Evolutionary conservation across 2,797 vertebrate genomes (phyloP).

Genomic region (Galago senegalensis): DNA sequence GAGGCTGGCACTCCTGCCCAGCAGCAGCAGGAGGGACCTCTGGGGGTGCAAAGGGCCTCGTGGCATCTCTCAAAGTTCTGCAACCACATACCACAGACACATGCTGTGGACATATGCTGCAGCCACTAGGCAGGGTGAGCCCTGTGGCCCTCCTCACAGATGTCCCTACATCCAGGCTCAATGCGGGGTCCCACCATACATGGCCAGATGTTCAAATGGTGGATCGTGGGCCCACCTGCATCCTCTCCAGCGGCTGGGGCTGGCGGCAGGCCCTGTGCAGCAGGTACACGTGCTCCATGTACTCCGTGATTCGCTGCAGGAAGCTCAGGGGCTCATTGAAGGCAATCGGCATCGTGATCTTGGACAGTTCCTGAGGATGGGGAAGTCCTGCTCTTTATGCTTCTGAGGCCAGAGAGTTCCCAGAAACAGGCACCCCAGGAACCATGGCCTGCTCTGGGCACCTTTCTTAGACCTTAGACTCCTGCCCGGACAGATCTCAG

Average conservation of each 20-base stretch:
- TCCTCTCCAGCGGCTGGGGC: conserved; percentile 93
- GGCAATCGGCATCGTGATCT: conserved; percentile 98
- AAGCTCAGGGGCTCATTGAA: conserved; percentile 99
- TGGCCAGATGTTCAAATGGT: neutral
- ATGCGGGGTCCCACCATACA: accelerated
- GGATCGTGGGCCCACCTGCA: conserved; percentile 92
- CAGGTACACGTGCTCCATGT: conserved; percentile 99
- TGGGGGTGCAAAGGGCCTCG: neutral
- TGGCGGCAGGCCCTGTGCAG: conserved; percentile 94
- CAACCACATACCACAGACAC: neutral
- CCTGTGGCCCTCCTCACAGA: neutral
- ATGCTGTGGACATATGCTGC: neutral
- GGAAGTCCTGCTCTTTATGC: neutral
- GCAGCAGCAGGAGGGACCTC: neutral
- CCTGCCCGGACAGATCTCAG: accelerated
- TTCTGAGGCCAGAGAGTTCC: neutral
- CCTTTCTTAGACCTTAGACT: neutral
- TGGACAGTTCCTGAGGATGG: conserved; percentile 94
- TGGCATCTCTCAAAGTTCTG: neutral
- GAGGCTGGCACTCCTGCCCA: neutral
- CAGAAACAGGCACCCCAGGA: too few relatives aligned
- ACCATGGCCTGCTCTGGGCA: neutral
- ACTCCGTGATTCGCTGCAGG: conserved; percentile 97
- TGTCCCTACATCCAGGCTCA: neutral
- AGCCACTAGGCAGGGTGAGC: accelerated